A percentile compares a stretch with the other conserved stretches of the same genome.
These are phyloP conservation scores for Oryzias woworae DNA, from an alignment of 2,113 vertebrate species.

Conservation along the genomic window DNA sequence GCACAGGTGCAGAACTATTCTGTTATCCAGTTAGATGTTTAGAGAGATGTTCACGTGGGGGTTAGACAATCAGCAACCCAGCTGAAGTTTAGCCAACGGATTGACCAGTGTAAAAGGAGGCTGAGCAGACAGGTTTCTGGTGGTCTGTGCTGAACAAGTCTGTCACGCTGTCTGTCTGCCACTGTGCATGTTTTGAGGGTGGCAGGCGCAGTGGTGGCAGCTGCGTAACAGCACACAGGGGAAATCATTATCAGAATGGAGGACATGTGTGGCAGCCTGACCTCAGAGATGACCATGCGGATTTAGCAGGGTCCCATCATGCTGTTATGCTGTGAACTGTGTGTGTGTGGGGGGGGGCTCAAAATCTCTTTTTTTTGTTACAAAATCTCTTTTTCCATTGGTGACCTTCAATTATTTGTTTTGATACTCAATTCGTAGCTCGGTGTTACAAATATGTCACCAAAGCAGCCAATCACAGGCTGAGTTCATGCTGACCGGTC, in stretches of 20 bases:
- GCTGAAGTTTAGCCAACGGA: conserved; percentile 26
- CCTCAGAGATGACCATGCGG: conserved; percentile 53
- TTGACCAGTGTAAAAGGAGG: not conserved
- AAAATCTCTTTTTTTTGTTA: too few species aligned
- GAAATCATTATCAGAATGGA: conserved; percentile 63
- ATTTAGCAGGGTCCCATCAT: conserved; percentile 25
- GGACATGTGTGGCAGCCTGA: conserved; percentile 58
- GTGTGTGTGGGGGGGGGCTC: too few species aligned
- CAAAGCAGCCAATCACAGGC: too few species aligned
- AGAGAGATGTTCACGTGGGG: conserved; percentile 10
- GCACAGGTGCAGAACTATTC: conserved; percentile 34
- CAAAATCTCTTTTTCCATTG: too few species aligned
- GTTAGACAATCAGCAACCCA: conserved; percentile 9
- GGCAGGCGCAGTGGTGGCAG: conserved; percentile 33
- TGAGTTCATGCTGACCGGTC: too few species aligned
- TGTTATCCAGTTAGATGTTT: conserved; percentile 21
- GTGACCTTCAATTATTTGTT: too few species aligned
- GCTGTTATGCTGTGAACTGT: too few species aligned
- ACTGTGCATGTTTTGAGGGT: not conserved
- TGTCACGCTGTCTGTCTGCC: conserved; percentile 21
- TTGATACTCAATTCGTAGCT: too few species aligned
- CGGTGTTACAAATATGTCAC: too few species aligned
- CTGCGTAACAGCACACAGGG: conserved; percentile 51
- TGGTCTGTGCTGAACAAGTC: conserved; percentile 8
- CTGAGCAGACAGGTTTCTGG: conserved; percentile 8